Evolutionary conservation across 2,113 vertebrate species (phyloP).

Genomic region (Syngnathus typhle): DNA sequence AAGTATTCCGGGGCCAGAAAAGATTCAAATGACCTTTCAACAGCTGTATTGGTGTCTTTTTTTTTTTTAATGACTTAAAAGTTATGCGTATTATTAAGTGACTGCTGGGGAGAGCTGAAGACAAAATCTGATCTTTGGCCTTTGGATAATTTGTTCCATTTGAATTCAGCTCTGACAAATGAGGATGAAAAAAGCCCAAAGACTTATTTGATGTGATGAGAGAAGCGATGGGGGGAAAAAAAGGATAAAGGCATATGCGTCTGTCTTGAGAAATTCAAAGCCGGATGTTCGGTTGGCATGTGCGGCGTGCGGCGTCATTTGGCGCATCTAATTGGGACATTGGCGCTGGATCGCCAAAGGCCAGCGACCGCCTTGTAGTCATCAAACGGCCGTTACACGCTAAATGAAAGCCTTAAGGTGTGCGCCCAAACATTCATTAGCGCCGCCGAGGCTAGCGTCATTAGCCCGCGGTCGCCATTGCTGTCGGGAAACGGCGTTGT

Average conservation of each 20-base stretch:
- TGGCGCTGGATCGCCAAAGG: conserved; percentile 67
- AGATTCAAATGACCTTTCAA: conserved; percentile 56
- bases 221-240: conserved; percentile 20
- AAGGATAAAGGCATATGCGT: conserved; percentile 16
- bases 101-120: conserved; percentile 40
- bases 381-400: conserved; percentile 73
- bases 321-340: conserved; percentile 66
- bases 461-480: conserved; percentile 64
- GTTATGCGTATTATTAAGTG: conserved; percentile 28
- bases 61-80: neutral
- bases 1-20: conserved; percentile 63
- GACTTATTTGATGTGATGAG: conserved; percentile 26
- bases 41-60: conserved; percentile 12
- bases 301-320: no score
- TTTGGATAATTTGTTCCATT: conserved; percentile 54
- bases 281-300: conserved; percentile 9
- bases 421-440: conserved; percentile 73
- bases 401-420: conserved; percentile 72
- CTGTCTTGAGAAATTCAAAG: conserved; percentile 41
- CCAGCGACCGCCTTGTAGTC: conserved; percentile 71
- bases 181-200: conserved; percentile 39
- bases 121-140: conserved; percentile 60
- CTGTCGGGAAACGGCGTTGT: conserved; percentile 28
- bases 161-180: conserved; percentile 53
- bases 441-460: conserved; percentile 65